A percentile compares a stretch with the other conserved stretches of the same genome.
These are phyloP conservation scores for Oreochromis tanganicae DNA, from an alignment of 2,113 vertebrate genomes.

Conservation along the genomic window DNA sequence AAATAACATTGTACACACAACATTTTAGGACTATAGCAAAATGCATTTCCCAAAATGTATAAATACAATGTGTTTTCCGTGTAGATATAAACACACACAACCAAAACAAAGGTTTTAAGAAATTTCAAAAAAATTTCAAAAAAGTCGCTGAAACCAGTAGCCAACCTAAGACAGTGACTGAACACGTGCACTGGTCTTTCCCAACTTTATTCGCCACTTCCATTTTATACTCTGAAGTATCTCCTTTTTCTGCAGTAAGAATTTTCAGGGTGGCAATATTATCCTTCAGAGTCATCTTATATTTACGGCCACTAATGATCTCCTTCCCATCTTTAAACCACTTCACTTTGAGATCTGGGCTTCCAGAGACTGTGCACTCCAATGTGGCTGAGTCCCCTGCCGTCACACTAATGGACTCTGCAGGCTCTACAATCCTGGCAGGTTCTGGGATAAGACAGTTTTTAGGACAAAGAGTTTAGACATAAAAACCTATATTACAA, in stretches of 20 bases:
- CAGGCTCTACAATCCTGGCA: constrained; percentile 88
- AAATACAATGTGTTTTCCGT: not conserved
- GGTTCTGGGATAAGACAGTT: constrained; percentile 84
- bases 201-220: constrained; percentile 95
- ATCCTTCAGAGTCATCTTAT: constrained; percentile 90
- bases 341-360: constrained; percentile 92
- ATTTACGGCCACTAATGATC: constrained; percentile 88
- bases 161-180: constrained; percentile 90
- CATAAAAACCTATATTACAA: not conserved
- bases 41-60: not conserved
- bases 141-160: constrained; percentile 15
- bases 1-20: not conserved
- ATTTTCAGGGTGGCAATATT: constrained; percentile 89
- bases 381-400: constrained; percentile 88
- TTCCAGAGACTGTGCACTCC: constrained; percentile 89
- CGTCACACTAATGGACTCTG: constrained; percentile 90
- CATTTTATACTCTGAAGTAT: constrained; percentile 89
- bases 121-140: not conserved
- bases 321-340: constrained; percentile 93
- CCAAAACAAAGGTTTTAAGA: not conserved
- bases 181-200: constrained; percentile 85
- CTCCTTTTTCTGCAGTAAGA: constrained; percentile 83
- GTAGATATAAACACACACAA: not conserved
- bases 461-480: not conserved
- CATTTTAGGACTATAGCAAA: not conserved